These are phyloP conservation scores for Antechinus flavipes DNA, from an alignment of 2,113 vertebrate genomes.

Conservation along the genomic window DNA sequence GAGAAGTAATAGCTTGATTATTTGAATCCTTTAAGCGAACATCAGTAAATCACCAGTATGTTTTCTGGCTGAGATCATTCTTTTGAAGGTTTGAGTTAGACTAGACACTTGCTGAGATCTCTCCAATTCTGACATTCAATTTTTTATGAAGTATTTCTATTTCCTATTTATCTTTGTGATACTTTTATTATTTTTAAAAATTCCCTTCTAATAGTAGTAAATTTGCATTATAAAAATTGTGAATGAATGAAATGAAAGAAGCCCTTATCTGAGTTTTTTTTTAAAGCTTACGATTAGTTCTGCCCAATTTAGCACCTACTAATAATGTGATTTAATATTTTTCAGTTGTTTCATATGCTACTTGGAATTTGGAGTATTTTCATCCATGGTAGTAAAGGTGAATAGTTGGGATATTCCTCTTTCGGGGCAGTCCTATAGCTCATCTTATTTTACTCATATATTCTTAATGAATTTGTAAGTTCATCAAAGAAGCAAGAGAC, in stretches of 20 bases:
- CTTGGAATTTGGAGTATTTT: background rate
- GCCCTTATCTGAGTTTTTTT: background rate
- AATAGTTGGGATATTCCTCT: background rate
- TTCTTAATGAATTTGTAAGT: background rate
- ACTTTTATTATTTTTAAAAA: fast-evolving
- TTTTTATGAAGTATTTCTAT: background rate
- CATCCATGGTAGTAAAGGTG: background rate
- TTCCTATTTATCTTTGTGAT: background rate
- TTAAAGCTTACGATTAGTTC: background rate
- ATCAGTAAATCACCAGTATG: background rate
- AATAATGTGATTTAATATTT: background rate
- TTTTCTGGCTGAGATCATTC: background rate
- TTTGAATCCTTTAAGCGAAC: background rate
- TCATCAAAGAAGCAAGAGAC: background rate
- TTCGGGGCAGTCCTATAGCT: background rate
- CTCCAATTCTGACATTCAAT: background rate
- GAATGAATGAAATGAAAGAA: background rate
- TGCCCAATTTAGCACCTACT: background rate
- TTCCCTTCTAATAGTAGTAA: background rate
- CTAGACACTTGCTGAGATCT: background rate
- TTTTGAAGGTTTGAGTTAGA: background rate
- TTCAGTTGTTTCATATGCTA: background rate
- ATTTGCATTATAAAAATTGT: background rate
- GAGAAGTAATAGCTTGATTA: background rate
- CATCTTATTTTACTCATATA: background rate